phyloP scores from a whole-genome alignment of 2,113 vertebrate species.

The Petroica traversi region DNA sequence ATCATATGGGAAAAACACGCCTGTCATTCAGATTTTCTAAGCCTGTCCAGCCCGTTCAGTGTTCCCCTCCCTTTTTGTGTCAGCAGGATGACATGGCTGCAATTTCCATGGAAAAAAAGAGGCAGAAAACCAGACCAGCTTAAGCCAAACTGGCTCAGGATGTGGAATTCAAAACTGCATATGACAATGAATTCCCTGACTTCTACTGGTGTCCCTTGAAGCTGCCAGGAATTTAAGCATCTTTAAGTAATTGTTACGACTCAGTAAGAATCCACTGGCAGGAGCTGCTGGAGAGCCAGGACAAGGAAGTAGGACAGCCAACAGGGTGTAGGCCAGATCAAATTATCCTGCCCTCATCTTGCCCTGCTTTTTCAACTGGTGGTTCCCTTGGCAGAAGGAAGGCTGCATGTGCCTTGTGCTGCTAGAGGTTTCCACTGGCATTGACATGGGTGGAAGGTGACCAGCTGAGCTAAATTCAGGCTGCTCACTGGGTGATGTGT shows the following conservation, averaged over 20 bases:
- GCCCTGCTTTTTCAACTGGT: not conserved
- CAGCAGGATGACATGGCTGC: not conserved
- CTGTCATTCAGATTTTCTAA: conserved; percentile 20
- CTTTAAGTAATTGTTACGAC: conserved; percentile 54
- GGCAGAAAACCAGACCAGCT: not conserved
- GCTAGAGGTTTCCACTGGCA: not conserved
- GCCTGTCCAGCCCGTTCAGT: not conserved
- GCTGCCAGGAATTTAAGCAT: conserved; percentile 46
- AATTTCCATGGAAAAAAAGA: conserved; percentile 15
- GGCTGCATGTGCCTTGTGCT: not conserved
- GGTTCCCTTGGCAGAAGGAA: not conserved
- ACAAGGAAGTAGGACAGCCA: conserved; percentile 23
- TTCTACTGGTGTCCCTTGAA: not conserved
- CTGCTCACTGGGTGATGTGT: not conserved
- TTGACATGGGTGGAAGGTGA: not conserved
- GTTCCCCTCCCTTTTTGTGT: not conserved
- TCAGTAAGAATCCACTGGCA: conserved; percentile 36
- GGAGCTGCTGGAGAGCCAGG: not conserved
- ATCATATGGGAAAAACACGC: conserved; percentile 9
- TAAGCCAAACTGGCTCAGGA: conserved; percentile 19
- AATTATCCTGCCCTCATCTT: conserved; percentile 2
- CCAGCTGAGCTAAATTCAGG: not conserved
- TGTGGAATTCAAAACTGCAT: not conserved
- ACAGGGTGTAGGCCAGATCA: not conserved
- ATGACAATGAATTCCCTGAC: not conserved